Conservation (phyloP, 2,113 vertebrate species). For the Entosphenus tridentatus region DNA sequence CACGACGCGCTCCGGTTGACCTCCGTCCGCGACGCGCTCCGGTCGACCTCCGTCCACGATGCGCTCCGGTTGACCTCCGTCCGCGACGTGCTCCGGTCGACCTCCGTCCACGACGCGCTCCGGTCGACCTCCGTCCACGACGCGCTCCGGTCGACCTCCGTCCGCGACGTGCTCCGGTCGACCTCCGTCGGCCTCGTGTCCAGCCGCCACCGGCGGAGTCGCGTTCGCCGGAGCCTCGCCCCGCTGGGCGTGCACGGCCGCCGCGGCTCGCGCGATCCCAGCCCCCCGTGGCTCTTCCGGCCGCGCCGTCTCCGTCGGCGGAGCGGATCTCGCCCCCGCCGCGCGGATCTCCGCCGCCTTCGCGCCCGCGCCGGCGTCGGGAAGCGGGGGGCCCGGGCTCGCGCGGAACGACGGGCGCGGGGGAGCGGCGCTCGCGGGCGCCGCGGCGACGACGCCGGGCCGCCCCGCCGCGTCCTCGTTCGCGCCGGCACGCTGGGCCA, state of each 20-base stretch:
- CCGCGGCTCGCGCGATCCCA: neutral
- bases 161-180: neutral
- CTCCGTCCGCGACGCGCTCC: neutral
- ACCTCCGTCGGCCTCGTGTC: neutral
- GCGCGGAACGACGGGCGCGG: no score
- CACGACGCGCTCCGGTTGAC: neutral
- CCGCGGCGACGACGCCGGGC: no score
- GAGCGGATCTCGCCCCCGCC: neutral
- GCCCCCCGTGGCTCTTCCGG: neutral
- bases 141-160: neutral
- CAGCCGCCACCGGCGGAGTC: neutral
- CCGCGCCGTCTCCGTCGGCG: neutral
- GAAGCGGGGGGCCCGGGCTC: no score
- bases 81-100: neutral
- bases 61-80: no score
- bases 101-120: no score
- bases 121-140: no score
- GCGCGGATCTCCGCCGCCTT: neutral
- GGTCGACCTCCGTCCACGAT: no score
- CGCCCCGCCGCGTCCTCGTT: no score
- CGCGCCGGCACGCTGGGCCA: no score
- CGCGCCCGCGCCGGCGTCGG: no score
- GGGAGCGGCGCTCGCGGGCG: no score
- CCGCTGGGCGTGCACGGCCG: neutral
- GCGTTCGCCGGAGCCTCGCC: no score